These are phyloP conservation scores for Harpalus rubripes DNA, from an alignment of 2,888 invertebrate species.

Conservation along the genomic window DNA sequence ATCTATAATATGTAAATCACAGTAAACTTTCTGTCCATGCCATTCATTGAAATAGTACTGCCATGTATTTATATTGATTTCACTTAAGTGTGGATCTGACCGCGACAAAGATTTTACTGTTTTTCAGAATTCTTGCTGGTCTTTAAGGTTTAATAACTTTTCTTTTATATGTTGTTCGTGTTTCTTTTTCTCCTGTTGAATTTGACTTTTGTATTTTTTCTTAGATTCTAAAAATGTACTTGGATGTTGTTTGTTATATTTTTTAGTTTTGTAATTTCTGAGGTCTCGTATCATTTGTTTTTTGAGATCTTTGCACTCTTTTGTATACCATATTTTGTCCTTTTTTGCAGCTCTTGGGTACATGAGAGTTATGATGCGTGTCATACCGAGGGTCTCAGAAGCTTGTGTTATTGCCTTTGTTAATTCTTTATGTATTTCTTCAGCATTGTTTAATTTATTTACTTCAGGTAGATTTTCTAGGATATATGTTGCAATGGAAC, in stretches of 20 bases:
- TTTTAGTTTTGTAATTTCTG: not conserved
- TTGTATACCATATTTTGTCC: too few relatives aligned
- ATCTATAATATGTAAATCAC: not conserved
- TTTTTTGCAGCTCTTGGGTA: too few relatives aligned
- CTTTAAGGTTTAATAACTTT: not conserved
- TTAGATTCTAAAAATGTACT: not conserved
- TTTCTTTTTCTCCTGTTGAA: not conserved
- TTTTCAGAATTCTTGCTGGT: slow-evolving; percentile 16
- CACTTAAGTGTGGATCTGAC: not conserved
- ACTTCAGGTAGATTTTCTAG: too few relatives aligned
- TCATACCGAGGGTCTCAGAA: too few relatives aligned
- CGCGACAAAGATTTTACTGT: not conserved
- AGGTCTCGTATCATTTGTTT: not conserved
- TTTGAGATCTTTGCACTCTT: too few relatives aligned
- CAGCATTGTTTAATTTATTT: too few relatives aligned
- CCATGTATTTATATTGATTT: not conserved
- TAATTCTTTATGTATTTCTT: too few relatives aligned
- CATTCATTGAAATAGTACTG: not conserved
- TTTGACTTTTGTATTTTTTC: slow-evolving; percentile 1
- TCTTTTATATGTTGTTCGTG: not conserved
- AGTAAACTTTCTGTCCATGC: not conserved
- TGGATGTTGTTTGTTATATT: not conserved
- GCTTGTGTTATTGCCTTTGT: too few relatives aligned
- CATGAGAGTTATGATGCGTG: too few relatives aligned
- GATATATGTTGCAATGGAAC: too few relatives aligned